These are phyloP conservation scores for Pseudomyrmex concolor DNA, from an alignment of 1,140 invertebrate species.

Conservation along the genomic window DNA sequence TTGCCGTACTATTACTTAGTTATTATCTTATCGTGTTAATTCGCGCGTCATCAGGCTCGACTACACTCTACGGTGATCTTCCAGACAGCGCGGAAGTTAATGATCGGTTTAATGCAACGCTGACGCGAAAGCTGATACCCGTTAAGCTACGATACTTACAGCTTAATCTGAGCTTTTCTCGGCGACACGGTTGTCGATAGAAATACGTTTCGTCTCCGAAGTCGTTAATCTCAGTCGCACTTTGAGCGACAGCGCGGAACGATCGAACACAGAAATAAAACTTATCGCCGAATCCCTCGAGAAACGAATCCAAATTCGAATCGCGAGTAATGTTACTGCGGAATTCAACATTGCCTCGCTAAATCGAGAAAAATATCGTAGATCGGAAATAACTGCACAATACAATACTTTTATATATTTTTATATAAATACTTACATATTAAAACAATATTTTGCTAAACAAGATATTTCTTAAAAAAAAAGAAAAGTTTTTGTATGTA, in stretches of 20 bases:
- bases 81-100: conserved; percentile 63
- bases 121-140: conserved; percentile 66
- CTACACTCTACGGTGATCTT: conserved; percentile 42
- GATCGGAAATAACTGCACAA: background rate
- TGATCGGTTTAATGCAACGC: conserved; percentile 68
- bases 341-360: background rate
- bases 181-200: conserved; percentile 61
- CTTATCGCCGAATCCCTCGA: background rate
- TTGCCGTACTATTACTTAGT: conserved; percentile 47
- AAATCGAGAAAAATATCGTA: background rate
- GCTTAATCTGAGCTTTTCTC: conserved; percentile 70
- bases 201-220: conserved; percentile 62
- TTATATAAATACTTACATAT: too few relatives aligned
- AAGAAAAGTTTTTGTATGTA: too few relatives aligned
- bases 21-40: conserved; percentile 62
- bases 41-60: conserved; percentile 50
- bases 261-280: conserved; percentile 55
- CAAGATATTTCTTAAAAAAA: too few relatives aligned
- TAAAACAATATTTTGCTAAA: too few relatives aligned
- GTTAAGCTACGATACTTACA: conserved; percentile 68
- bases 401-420: too few relatives aligned
- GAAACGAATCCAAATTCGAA: conserved; percentile 18
- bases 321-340: background rate
- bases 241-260: conserved; percentile 54
- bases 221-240: conserved; percentile 45